A percentile compares a stretch with the other conserved stretches of the same genome.
Conservation (phyloP, 2,797 vertebrate genomes). For the Myripristis murdjan region DNA sequence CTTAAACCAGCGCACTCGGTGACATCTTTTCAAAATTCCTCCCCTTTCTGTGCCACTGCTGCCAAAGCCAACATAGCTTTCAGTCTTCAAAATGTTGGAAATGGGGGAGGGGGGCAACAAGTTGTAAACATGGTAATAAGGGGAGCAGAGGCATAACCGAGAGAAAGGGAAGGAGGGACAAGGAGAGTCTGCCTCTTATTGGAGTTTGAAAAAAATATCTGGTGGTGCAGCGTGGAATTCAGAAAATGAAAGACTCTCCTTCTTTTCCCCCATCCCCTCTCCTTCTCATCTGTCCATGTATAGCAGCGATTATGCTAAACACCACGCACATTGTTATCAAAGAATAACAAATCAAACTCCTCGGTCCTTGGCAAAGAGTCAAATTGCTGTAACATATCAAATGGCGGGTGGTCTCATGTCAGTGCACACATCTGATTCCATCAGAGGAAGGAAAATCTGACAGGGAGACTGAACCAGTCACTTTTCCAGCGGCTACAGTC, state of each 20-base stretch:
- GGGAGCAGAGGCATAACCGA: slow-evolving; percentile 52
- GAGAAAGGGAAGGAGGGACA: slow-evolving; percentile 33
- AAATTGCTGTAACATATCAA: slow-evolving; percentile 23
- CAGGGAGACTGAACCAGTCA: neutral
- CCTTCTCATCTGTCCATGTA: slow-evolving; percentile 24
- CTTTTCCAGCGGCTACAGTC: slow-evolving; percentile 1
- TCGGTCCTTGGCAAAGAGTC: slow-evolving; percentile 42
- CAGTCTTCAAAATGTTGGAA: neutral
- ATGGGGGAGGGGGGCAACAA: slow-evolving; percentile 45
- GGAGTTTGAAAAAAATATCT: slow-evolving; percentile 36
- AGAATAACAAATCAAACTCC: slow-evolving; percentile 63
- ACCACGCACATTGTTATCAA: slow-evolving; percentile 61
- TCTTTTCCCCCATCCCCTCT: neutral
- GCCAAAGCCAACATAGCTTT: slow-evolving; percentile 56
- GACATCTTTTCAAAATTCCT: slow-evolving; percentile 76
- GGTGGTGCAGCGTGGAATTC: slow-evolving; percentile 11
- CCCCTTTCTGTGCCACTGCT: slow-evolving; percentile 45
- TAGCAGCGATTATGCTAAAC: slow-evolving; percentile 45
- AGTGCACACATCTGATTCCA: slow-evolving; percentile 50
- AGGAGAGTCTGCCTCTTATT: slow-evolving; percentile 40
- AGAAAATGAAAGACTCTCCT: slow-evolving; percentile 14
- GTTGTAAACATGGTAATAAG: slow-evolving; percentile 74
- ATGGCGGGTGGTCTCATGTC: slow-evolving; percentile 39
- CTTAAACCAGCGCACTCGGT: slow-evolving; percentile 75
- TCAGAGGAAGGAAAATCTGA: neutral